Conservation (phyloP, 2,888 invertebrate species). For the Atrina japonica region DNA sequence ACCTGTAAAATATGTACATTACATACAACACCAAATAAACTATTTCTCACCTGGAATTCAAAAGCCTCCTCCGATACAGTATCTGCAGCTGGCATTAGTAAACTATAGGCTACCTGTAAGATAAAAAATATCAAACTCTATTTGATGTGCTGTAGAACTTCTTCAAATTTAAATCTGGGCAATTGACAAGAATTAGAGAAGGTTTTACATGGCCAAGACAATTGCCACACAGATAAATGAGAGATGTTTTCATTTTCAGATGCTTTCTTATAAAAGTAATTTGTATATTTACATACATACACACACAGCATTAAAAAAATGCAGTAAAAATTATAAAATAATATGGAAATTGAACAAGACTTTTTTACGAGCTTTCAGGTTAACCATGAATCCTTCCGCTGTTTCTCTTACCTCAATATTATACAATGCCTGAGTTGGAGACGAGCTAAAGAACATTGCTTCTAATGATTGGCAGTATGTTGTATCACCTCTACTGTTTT, state of each 20-base stretch:
- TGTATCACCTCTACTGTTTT: slow-evolving; percentile 61
- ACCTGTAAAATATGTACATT: too few relatives aligned
- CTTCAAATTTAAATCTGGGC: too few relatives aligned
- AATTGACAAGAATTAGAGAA: too few relatives aligned
- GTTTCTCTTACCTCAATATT: slow-evolving; percentile 85
- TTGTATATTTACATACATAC: neutral
- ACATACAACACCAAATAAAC: too few relatives aligned
- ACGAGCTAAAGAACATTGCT: slow-evolving; percentile 84
- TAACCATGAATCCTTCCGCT: too few relatives aligned
- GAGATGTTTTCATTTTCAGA: too few relatives aligned
- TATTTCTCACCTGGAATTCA: slow-evolving; percentile 84
- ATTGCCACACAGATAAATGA: too few relatives aligned
- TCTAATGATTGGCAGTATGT: slow-evolving; percentile 81
- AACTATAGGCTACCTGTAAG: slow-evolving; percentile 89
- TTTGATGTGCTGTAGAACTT: too few relatives aligned
- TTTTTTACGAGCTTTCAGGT: too few relatives aligned
- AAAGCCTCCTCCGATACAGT: slow-evolving; percentile 86
- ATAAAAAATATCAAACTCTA: too few relatives aligned
- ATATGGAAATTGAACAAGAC: too few relatives aligned
- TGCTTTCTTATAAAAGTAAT: neutral
- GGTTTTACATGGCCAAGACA: too few relatives aligned
- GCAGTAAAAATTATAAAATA: neutral
- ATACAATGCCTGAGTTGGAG: slow-evolving; percentile 88
- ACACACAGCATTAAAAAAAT: neutral
- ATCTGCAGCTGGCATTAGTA: slow-evolving; percentile 91